A percentile compares a stretch with the other conserved stretches of the same genome.
phyloP scores from a whole-genome alignment of 2,888 invertebrate species.

The Limnephilus marmoratus region DNA sequence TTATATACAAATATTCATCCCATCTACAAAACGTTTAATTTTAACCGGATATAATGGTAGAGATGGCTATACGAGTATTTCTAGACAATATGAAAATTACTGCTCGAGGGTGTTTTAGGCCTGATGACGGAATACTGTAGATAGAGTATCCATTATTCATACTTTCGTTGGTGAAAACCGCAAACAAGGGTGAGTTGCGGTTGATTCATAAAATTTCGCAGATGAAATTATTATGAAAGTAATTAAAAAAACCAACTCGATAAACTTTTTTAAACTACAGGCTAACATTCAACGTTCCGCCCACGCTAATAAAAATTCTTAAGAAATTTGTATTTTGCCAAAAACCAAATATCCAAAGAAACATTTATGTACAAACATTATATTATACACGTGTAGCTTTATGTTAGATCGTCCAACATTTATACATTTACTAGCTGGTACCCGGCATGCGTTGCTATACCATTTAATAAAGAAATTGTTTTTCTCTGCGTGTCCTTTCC shows the following conservation, averaged over 20 bases:
- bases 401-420: too few species aligned
- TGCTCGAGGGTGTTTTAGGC: not conserved
- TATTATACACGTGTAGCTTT: too few species aligned
- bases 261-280: too few species aligned
- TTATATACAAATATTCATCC: not conserved
- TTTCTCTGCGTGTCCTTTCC: too few species aligned
- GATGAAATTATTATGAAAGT: not conserved
- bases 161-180: not conserved
- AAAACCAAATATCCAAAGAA: too few species aligned
- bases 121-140: not conserved
- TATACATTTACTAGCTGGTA: too few species aligned
- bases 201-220: not conserved
- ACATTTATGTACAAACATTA: too few species aligned
- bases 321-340: too few species aligned
- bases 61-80: not conserved
- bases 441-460: too few species aligned
- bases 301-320: too few species aligned
- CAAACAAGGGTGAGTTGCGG: not conserved
- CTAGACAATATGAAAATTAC: conserved; percentile 20
- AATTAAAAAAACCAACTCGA: too few species aligned
- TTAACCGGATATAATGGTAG: not conserved
- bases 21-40: not conserved
- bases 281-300: not conserved
- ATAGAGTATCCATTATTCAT: not conserved
- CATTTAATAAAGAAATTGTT: too few species aligned